Base-by-base conservation (phyloP, 2,888 invertebrate genomes). In the Drosophila cognata region DNA sequence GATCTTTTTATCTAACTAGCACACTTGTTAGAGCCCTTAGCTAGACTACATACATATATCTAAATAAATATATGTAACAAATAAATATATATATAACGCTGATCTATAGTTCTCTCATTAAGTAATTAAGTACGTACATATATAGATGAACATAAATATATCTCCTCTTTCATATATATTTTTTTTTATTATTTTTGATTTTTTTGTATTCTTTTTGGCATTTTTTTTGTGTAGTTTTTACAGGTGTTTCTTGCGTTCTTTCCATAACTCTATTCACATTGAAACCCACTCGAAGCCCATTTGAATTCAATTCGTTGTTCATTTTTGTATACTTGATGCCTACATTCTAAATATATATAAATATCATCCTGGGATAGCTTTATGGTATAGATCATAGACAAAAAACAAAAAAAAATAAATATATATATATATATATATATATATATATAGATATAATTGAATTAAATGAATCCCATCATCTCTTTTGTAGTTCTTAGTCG, bases 201-300 rank as follows among this genome's bases (percentile, higher is more conserved):
- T 59, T 81, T 63, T 79, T 48, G 66, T 71, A 53, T 38, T 59
- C 28, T 4, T 74, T 74, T 43, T 43, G 21, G 21, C 2, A 46
- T 53, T 58, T 70, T 72, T 72, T 59, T 72, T 52, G 77, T 79
- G 92, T 91, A 91, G 91, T 79, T 92, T 91, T 92, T 91, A 91
- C 91, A 91, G 91, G 91, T 91, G 84, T 82, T 84, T 82, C 73
- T 81, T 79, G 74, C 59, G 67, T 79, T 79, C 64, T 65, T 62
- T 69, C 71, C 18, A 58, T 71, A 56, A 59, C 64, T 59, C 70
- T 57, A 50, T 48, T 18, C 71, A 64, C 68, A 61, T 61, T 53
- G 68, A 61, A 77, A 28, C 52, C 57, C 58, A 58, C 48, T 64
- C 66, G 28, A 52, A 28, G 53, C 33, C 53, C 60, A 78, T 65